Percentiles rank a stretch among this genome's conserved stretches.
Conservation (phyloP, 2,797 vertebrate genomes). For the Thamnophis elegans region DNA sequence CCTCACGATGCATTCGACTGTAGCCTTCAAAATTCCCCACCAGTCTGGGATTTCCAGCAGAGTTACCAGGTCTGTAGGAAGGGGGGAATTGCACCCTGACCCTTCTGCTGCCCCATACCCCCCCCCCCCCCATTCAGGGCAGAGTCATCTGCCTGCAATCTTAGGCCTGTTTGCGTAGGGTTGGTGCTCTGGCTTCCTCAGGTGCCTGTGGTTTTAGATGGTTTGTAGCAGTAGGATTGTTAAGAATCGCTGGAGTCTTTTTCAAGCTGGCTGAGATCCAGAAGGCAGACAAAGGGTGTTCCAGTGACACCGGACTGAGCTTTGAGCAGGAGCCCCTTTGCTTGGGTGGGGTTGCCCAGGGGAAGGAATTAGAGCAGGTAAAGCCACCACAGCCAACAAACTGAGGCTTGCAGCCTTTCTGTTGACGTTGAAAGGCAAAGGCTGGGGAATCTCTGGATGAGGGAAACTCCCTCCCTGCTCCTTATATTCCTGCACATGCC, state of each 20-base stretch:
- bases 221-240: neutral
- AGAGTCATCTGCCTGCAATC: neutral
- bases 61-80: too few relatives aligned
- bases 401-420: neutral
- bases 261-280: neutral
- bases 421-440: neutral
- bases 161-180: neutral
- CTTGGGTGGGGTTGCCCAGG: too few relatives aligned
- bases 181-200: neutral
- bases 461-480: neutral
- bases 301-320: neutral
- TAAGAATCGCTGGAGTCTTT: neutral
- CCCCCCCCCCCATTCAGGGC: neutral
- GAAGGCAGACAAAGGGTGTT: neutral
- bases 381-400: neutral
- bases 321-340: neutral
- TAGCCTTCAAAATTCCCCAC: too few relatives aligned
- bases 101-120: neutral
- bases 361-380: neutral
- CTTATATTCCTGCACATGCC: neutral
- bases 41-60: neutral
- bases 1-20: too few relatives aligned
- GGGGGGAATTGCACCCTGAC: neutral
- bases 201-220: neutral
- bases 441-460: neutral